phyloP scores from a whole-genome alignment of 2,113 vertebrate genomes.

The Pterocles orientalis region DNA sequence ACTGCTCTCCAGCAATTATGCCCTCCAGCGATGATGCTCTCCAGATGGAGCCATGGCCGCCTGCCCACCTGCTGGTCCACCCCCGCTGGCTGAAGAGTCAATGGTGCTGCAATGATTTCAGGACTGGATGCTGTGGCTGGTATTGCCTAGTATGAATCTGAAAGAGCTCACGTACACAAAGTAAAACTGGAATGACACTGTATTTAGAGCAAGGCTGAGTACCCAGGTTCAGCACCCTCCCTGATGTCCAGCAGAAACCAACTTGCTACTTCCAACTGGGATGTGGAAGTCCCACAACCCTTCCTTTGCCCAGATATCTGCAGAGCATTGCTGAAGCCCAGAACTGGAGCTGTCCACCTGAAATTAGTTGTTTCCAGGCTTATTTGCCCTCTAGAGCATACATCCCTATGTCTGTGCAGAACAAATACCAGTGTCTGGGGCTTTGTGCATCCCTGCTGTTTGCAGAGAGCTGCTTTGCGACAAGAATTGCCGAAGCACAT shows the following conservation, averaged over 20 bases:
- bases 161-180: not conserved
- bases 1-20: not conserved
- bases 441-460: not conserved
- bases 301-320: not conserved
- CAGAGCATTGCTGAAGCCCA: not conserved
- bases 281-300: not conserved
- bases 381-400: not conserved
- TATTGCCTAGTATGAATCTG: too few relatives aligned
- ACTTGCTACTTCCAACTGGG: not conserved
- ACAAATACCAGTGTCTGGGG: not conserved
- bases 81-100: not conserved
- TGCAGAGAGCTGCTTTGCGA: not conserved
- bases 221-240: fast-evolving
- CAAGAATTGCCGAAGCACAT: not conserved
- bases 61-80: not conserved
- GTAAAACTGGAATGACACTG: not conserved
- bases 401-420: not conserved
- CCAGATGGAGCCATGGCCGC: not conserved
- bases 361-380: not conserved
- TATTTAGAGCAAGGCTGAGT: not conserved
- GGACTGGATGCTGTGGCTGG: not conserved
- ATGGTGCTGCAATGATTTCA: not conserved
- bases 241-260: not conserved
- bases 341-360: too few relatives aligned
- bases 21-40: not conserved